Base-by-base conservation (phyloP, 2,888 invertebrate species). In the Anarsia innoxiella region DNA sequence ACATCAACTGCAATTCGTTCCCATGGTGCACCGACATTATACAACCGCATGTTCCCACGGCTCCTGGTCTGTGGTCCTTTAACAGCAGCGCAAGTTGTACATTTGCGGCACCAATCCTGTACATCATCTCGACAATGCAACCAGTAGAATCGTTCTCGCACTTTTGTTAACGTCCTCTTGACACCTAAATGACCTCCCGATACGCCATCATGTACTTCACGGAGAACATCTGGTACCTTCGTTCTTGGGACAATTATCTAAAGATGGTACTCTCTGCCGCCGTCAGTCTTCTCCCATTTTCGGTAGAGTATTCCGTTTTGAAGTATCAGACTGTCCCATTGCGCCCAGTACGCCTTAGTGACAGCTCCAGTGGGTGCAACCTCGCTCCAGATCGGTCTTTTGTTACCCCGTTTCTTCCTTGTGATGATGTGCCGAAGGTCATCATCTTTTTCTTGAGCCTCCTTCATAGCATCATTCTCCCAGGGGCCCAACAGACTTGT, bases 81-180 rank as follows among this genome's bases (percentile, higher is more conserved):
- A 6, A 29, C 29, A 5, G 31, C 31, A 3, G 31, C 31, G 13
- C 31, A 31, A 5, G 10, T 23, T 3, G 31, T 32, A 26, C 37
- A 37, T 31, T 37, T 37, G 9, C 37, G 15, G 9, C 37, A 37
- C 37, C 37, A 37, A 9, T 37, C 32, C n/a, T 31, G 15, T 8
- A 37, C 37, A 12, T 31, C 31, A 2, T 37, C 26, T 26, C 31
- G 14, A 27, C 37, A 31, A 16, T 31, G 25, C 2, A 37, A n/a
- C 37, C 37, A 31, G 23, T 31, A 31, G 11, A 31, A 31, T 3
- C 30, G 13, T 15, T 30, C 12, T 15, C 30, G 10, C 9, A 39
- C 16, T 15, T 39, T 35, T 2, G 16, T 11, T 9, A 35, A 9
- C 8, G 39, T 35, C 25, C 12, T 30, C 14, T 31, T 35, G 2